Conservation (phyloP, 2,888 invertebrate genomes). For the Lasius platythorax region DNA sequence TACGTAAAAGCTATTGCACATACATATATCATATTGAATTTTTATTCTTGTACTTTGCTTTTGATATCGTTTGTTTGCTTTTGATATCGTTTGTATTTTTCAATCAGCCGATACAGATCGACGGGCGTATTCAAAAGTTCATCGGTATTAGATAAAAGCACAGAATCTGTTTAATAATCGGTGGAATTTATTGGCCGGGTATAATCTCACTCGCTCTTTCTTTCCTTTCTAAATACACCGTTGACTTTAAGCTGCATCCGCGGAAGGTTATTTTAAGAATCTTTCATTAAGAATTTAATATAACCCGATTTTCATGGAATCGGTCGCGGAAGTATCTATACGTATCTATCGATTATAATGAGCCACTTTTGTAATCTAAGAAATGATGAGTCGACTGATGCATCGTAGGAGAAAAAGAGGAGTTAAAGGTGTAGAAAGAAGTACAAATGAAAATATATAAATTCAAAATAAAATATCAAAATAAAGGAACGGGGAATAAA, state of each 20-base stretch:
- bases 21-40: not conserved
- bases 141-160: conserved; percentile 38
- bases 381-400: not conserved
- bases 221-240: conserved; percentile 47
- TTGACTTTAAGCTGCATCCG: conserved; percentile 61
- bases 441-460: conserved; percentile 1
- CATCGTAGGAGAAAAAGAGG: not conserved
- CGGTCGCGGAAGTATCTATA: conserved; percentile 32
- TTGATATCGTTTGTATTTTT: not conserved
- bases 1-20: not conserved
- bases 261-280: conserved; percentile 80
- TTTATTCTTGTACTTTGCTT: not conserved
- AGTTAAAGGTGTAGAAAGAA: not conserved
- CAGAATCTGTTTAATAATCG: conserved; percentile 80
- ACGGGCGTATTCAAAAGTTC: conserved; percentile 8
- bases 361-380: conserved; percentile 14
- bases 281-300: conserved; percentile 81
- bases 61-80: not conserved
- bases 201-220: conserved; percentile 50
- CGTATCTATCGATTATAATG: conserved; percentile 33
- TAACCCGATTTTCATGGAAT: conserved; percentile 68
- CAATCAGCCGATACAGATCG: not conserved
- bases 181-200: conserved; percentile 80
- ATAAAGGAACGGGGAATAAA: not conserved
- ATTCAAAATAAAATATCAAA: not conserved